Conservation (phyloP, 2,797 vertebrate species). For the Melanotaenia trifasciata region DNA sequence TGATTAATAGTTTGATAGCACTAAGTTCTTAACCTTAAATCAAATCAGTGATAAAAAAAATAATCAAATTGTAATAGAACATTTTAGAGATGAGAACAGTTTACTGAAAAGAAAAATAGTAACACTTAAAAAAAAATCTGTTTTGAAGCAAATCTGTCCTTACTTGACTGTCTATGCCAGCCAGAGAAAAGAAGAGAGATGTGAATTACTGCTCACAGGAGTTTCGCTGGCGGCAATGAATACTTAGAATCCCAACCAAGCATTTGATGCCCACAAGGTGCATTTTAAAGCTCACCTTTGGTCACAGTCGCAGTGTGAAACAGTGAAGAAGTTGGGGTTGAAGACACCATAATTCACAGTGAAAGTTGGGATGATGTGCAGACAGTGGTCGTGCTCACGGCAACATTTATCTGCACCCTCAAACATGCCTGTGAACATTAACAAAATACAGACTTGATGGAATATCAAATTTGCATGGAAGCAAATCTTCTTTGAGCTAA, state of each 20-base stretch:
- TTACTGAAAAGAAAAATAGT: neutral
- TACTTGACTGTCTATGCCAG: constrained; percentile 1
- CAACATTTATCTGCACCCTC: constrained; percentile 88
- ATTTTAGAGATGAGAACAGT: constrained; percentile 11
- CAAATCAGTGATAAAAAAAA: neutral
- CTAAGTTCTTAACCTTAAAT: neutral
- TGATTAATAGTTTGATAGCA: neutral
- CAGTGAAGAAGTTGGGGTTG: constrained; percentile 86
- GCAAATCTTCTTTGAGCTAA: too few species aligned
- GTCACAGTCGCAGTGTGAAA: constrained; percentile 93
- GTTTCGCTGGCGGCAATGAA: constrained; percentile 25
- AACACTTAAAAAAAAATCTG: neutral
- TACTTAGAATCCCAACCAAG: neutral
- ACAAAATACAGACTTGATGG: neutral
- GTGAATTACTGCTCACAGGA: constrained; percentile 23
- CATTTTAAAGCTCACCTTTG: constrained; percentile 71
- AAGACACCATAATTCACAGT: constrained; percentile 87
- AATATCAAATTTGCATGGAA: neutral
- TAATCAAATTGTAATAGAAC: neutral
- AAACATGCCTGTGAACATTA: constrained; percentile 79
- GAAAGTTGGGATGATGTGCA: constrained; percentile 82
- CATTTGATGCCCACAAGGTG: neutral
- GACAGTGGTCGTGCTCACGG: constrained; percentile 90
- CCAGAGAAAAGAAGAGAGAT: constrained; percentile 5
- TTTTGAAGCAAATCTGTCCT: constrained; percentile 10